Evolutionary conservation across 1,140 invertebrate genomes (phyloP), one percentile per base, ranked within the genome.

Genomic region (Battus philenor): DNA sequence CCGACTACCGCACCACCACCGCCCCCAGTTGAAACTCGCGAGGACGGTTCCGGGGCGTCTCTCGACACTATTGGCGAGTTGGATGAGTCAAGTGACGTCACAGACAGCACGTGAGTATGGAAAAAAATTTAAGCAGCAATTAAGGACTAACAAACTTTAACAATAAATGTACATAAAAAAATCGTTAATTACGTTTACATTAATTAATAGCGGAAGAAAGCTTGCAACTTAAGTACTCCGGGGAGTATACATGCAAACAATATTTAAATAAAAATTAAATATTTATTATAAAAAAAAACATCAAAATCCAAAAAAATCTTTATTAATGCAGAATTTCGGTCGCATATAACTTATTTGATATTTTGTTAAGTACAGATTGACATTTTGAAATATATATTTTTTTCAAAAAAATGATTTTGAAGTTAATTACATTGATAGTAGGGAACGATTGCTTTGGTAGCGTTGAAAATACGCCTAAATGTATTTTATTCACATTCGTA

Each of bases 11-110:
- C 69, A 4, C 70, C 68, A 50, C 86, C 59, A 54, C 84, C 46
- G 41, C 85, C 64, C 20, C 70, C 67, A 33, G 74, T 55, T 52
- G 86, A 83, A 44, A 68, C 69, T 0, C 62, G 81, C 27, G 81
- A 86, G 66, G 81, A 86, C 55, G 78, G 77, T 11, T 82, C 81
- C 1, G 84, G 79, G 4, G 81, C 76, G 33, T 87, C 86, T 4
- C 60, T 91, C 34, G 90, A 90, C 13, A 91, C 90, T 22, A 91
- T 91, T 54, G 90, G 90, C 0, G 90, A 91, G 70, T 85, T 90
- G 18, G 91, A 91, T 60, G 90, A 92, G 69, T 89, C 70, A 15
- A 58, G 50, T 16, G 81, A 85, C 47, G 77, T 78, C 47, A 75
- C 67, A 15, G 73, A 78, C 30, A 80, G 60, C 48, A 54, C 53